A percentile compares a stretch with the other conserved stretches of the same genome.
Evolutionary conservation across 1,140 invertebrate species (phyloP).

Genomic region (Sitobion miscanthi): DNA sequence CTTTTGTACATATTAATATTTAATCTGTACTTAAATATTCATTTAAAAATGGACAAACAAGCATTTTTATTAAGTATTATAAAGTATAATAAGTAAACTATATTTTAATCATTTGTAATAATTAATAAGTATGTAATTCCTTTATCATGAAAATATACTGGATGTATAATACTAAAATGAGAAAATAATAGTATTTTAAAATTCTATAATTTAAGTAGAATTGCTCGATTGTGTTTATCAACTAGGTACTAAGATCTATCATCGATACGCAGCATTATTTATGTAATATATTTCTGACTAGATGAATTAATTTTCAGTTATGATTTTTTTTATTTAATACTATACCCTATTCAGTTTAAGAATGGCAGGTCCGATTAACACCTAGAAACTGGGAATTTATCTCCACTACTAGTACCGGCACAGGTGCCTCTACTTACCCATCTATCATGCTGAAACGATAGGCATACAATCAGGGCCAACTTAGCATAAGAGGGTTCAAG

Average conservation of each 20-base stretch:
- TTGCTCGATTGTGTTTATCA: neutral
- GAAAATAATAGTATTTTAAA: neutral
- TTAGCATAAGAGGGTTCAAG: neutral
- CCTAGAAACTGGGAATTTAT: neutral
- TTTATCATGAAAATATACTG: neutral
- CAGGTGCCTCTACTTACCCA: neutral
- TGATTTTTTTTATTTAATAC: too few relatives aligned
- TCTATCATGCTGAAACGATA: neutral
- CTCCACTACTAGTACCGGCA: neutral
- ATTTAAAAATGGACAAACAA: neutral
- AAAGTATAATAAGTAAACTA: neutral
- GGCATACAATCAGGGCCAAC: neutral
- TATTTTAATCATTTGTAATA: neutral
- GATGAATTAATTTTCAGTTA: too few relatives aligned
- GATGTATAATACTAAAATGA: neutral
- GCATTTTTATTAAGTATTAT: neutral
- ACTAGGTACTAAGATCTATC: neutral
- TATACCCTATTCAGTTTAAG: neutral
- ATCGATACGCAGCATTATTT: neutral
- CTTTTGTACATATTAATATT: neutral
- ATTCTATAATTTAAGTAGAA: neutral
- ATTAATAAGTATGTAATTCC: neutral
- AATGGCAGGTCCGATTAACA: neutral
- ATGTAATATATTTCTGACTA: neutral
- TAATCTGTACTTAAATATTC: neutral